These are phyloP conservation scores for Scrobipalpa costella DNA, from an alignment of 2,888 invertebrate genomes.

Conservation along the genomic window DNA sequence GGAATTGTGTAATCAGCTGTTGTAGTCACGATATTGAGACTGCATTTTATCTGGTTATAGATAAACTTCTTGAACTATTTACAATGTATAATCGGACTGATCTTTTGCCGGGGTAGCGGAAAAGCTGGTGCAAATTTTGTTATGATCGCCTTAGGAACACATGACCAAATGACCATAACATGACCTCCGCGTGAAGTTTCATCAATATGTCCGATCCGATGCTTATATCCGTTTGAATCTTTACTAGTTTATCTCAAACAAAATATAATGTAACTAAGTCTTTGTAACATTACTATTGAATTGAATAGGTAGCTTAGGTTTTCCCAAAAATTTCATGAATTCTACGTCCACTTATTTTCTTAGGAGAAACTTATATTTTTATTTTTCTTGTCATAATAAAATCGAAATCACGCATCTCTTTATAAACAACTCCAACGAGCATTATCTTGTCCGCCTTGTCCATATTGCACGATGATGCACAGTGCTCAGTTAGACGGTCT, in stretches of 20 bases:
- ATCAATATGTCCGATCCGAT: no score
- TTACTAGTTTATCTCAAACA: not conserved
- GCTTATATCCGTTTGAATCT: not conserved
- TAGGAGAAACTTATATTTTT: not conserved
- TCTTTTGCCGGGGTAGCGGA: not conserved
- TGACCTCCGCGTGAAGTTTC: not conserved
- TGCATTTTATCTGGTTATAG: not conserved
- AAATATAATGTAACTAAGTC: not conserved
- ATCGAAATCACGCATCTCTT: not conserved
- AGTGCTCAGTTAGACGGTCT: not conserved
- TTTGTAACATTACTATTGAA: no score
- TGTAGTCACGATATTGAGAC: not conserved
- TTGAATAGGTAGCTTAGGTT: no score
- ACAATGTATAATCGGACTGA: not conserved
- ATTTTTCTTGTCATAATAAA: no score
- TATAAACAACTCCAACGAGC: not conserved
- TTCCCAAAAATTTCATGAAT: no score
- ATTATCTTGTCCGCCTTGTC: no score
- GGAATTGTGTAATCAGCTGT: conserved; percentile 13
- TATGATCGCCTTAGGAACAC: not conserved
- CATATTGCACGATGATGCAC: not conserved
- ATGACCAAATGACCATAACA: not conserved
- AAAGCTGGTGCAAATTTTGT: not conserved
- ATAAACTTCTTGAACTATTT: not conserved
- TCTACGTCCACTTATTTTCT: not conserved